These are phyloP conservation scores for Crotalus horridus DNA, from an alignment of 2,113 vertebrate species.

Conservation along the genomic window DNA sequence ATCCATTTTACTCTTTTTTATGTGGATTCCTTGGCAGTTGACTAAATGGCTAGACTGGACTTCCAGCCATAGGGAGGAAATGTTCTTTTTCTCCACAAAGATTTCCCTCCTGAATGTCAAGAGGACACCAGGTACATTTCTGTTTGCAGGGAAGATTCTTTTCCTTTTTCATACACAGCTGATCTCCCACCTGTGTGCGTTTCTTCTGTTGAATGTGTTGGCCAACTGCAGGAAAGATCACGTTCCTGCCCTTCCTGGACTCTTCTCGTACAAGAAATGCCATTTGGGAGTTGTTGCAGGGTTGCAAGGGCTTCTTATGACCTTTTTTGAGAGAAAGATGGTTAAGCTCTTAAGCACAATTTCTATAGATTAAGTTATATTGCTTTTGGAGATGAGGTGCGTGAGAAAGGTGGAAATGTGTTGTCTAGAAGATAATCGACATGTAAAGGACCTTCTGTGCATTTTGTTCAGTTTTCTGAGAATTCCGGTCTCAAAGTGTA, in stretches of 20 bases:
- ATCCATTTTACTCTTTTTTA: not conserved
- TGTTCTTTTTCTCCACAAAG: not conserved
- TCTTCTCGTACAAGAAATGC: not conserved
- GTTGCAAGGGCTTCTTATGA: accelerated
- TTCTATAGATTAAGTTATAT: not conserved
- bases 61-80: not conserved
- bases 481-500: not conserved
- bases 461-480: not conserved
- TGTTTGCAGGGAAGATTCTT: not conserved
- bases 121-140: not conserved
- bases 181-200: not conserved
- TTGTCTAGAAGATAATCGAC: not conserved
- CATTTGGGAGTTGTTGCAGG: not conserved
- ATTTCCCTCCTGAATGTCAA: not conserved
- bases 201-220: not conserved
- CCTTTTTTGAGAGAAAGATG: not conserved
- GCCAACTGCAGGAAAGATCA: not conserved
- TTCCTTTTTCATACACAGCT: not conserved
- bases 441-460: not conserved
- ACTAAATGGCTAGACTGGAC: not conserved
- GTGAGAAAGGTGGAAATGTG: not conserved
- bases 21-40: not conserved
- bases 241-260: not conserved
- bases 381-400: not conserved
- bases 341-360: not conserved